Conservation (phyloP, 2,888 invertebrate genomes). For the Acrobasis suavella region DNA sequence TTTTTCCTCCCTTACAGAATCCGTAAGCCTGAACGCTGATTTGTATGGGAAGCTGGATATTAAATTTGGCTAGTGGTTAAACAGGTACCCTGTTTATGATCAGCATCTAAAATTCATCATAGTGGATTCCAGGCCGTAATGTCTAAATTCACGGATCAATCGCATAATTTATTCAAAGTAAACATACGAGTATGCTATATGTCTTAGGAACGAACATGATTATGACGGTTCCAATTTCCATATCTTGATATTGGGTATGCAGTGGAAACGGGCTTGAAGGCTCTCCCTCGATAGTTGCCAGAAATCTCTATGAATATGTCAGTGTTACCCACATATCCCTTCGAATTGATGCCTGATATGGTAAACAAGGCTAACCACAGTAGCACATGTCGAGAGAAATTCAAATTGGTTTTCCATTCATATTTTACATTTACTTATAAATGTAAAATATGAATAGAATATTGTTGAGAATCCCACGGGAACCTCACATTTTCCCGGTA, state of each 20-base stretch:
- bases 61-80: no score
- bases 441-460: no score
- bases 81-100: no score
- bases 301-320: slow-evolving; percentile 12
- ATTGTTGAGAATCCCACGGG: no score
- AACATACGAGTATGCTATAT: not conserved
- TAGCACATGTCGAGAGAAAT: not conserved
- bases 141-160: not conserved
- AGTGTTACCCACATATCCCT: slow-evolving; percentile 1
- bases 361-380: not conserved
- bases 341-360: not conserved
- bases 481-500: no score
- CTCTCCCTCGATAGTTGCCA: not conserved
- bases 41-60: no score
- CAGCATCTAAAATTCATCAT: no score
- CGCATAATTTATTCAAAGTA: not conserved
- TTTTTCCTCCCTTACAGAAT: no score
- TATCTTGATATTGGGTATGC: slow-evolving; percentile 17
- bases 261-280: not conserved
- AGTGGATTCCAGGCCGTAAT: not conserved
- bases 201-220: slow-evolving; percentile 10
- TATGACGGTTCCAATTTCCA: slow-evolving; percentile 18
- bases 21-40: no score
- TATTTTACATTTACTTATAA: no score
- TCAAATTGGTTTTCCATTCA: not conserved